phyloP scores from a whole-genome alignment of 2,797 vertebrate species.

The Pitangus sulphuratus region DNA sequence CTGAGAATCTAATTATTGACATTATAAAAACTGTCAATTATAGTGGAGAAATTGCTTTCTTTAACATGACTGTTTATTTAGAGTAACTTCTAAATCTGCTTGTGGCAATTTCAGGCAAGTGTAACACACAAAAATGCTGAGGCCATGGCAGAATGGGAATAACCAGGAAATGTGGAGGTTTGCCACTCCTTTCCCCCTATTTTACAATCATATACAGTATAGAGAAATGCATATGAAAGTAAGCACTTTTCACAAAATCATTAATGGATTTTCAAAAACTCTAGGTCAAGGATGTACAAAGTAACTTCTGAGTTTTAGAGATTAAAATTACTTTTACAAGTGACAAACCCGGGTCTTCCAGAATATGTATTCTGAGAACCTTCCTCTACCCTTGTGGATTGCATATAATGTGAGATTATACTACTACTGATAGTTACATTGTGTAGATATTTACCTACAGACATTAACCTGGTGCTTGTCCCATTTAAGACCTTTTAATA shows the following conservation, averaged over 20 bases:
- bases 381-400: not conserved
- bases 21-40: not conserved
- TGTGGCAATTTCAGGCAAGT: not conserved
- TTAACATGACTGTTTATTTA: not conserved
- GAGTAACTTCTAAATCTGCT: not conserved
- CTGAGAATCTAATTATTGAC: not conserved
- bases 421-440: not conserved
- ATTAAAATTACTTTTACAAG: not conserved
- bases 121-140: not conserved
- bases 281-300: not conserved
- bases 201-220: not conserved
- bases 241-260: not conserved
- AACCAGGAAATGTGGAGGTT: not conserved
- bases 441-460: not conserved
- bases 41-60: not conserved
- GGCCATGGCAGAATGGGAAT: not conserved
- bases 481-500: not conserved
- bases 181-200: not conserved
- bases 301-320: not conserved
- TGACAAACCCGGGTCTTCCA: not conserved
- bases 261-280: not conserved
- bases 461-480: not conserved
- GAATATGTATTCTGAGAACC: fast-evolving
- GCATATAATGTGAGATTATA: not conserved
- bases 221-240: not conserved